Evolutionary conservation across 2,888 invertebrate species (phyloP).

Genomic region (Resseliella maxima): DNA sequence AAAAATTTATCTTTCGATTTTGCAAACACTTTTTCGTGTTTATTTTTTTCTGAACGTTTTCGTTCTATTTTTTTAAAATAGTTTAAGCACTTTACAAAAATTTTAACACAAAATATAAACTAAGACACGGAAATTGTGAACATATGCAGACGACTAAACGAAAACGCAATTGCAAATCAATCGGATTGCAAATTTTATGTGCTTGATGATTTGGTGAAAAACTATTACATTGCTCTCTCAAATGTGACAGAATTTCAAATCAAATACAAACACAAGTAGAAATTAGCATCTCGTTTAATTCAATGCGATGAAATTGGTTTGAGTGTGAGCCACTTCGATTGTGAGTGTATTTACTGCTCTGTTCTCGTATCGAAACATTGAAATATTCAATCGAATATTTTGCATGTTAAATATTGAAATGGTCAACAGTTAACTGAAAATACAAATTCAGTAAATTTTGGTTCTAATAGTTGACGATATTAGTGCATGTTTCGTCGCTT

Average conservation of each 20-base stretch:
- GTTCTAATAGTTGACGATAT: neutral
- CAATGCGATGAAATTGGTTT: neutral
- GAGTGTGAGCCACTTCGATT: neutral
- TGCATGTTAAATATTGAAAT: neutral
- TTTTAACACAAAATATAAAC: neutral
- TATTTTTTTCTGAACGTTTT: slow-evolving; percentile 2
- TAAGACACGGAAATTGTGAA: neutral
- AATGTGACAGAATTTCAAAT: neutral
- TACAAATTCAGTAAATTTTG: no score
- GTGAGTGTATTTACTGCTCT: neutral
- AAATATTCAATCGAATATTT: neutral
- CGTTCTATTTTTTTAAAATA: neutral
- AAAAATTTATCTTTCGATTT: neutral
- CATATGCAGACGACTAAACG: neutral
- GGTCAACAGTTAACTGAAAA: neutral
- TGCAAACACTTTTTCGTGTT: neutral
- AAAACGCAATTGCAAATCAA: neutral
- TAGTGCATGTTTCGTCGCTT: neutral
- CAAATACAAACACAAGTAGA: neutral
- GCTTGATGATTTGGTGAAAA: neutral
- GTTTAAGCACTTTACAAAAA: slow-evolving; percentile 16
- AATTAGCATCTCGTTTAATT: neutral
- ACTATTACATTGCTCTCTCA: neutral
- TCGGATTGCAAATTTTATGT: neutral
- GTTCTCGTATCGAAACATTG: neutral